phyloP scores from a whole-genome alignment of 2,888 invertebrate genomes.

The Harpalus rufipes region DNA sequence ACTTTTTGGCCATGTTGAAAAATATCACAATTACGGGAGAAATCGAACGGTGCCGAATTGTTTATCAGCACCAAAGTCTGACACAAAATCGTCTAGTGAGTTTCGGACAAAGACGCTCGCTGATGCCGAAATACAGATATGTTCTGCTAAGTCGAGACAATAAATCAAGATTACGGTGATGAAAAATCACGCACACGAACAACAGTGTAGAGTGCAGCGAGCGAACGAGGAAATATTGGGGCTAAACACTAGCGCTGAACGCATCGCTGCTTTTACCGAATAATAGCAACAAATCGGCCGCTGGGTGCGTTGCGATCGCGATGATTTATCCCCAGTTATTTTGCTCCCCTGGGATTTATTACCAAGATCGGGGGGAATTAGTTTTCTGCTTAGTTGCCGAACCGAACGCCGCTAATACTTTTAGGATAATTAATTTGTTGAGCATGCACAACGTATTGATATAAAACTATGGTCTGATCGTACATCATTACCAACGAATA shows the following conservation, averaged over 20 bases:
- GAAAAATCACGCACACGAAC: constrained; percentile 40
- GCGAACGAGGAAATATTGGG: constrained; percentile 30
- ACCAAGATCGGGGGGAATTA: not conserved
- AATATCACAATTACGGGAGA: not conserved
- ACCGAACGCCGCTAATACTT: not conserved
- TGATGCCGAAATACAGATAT: constrained; percentile 39
- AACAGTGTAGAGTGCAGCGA: constrained; percentile 39
- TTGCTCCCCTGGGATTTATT: not conserved
- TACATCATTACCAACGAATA: not conserved
- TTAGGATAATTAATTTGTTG: not conserved
- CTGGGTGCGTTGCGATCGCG: not conserved
- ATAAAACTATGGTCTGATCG: too few species aligned
- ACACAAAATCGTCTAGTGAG: not conserved
- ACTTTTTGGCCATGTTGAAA: too few species aligned
- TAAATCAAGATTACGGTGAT: constrained; percentile 52
- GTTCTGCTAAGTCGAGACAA: constrained; percentile 28
- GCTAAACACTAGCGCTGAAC: constrained; percentile 14
- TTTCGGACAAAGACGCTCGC: constrained; percentile 1
- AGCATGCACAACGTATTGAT: not conserved
- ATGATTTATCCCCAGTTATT: not conserved
- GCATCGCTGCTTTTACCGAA: constrained; percentile 12
- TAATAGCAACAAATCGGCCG: constrained; percentile 32
- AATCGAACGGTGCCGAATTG: not conserved
- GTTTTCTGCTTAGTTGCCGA: not conserved
- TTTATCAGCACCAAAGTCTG: not conserved